Evolutionary conservation across 2,888 invertebrate genomes (phyloP), one percentile per base, ranked within the genome.

Genomic region (Lycocerus yunnanus): DNA sequence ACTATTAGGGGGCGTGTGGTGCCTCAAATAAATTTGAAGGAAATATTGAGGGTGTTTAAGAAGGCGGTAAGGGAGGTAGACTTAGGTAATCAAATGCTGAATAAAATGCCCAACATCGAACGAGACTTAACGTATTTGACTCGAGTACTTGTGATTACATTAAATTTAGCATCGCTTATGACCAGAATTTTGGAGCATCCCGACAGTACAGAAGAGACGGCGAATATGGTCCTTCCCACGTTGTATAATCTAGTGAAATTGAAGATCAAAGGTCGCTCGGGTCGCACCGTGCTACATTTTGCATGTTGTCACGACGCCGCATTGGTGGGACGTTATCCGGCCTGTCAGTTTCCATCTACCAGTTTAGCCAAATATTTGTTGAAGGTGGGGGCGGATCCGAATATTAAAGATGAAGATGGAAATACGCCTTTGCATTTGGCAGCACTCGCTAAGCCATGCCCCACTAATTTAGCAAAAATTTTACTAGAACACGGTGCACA

Each of bases 351-450:
- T 82, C 94, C 94, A 1, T 91, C 93, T 11, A 87, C 90, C 9
- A 89, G 92, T 81, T 89, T 94, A 78, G 93, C 95, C 6, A 90
- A 91, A 81, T 92, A 83, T 59, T 88, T 97, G 83, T 88, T 96
- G 77, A 91, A 92, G 79, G 95, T 95, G 18, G 97, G 97, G 11
- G 96, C 96, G 0, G 90, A 93, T 87, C 93, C 94, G 0, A 93
- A 93, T 86, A 93, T 93, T 0, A 87, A 91, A 2, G 97, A 98
- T 87, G 92, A 92, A 69, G 92, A 92, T 72, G 95, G 95, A 15
- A 96, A 97, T 88, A 96, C 96, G 15, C 94, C 97, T 11, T 90
- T 98, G 68, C 97, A 97, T 85, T 89, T 97, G 75, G 93, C 94
- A 0, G 95, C 95, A 77, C 91, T 93, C 86, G 92, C 93, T 73